These are phyloP conservation scores for Elachura formosa DNA, from an alignment of 2,113 vertebrate species.

Conservation along the genomic window DNA sequence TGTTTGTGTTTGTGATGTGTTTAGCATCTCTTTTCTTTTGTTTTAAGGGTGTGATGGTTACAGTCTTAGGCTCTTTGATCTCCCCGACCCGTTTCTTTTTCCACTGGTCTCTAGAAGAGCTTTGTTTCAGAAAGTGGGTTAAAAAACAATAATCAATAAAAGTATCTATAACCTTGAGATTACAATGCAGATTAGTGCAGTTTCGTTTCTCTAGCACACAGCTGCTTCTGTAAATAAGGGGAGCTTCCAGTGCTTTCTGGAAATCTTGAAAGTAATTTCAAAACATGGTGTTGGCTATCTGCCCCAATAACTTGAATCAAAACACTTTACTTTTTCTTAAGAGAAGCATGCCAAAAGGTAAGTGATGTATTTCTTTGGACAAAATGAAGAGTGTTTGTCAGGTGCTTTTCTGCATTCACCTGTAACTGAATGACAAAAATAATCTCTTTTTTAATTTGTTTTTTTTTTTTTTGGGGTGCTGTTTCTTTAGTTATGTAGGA, in stretches of 20 bases:
- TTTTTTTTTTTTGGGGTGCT: not conserved
- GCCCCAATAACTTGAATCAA: not conserved
- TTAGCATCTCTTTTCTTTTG: not conserved
- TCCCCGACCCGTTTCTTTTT: not conserved
- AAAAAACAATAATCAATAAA: not conserved
- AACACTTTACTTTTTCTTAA: not conserved
- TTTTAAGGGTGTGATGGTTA: not conserved
- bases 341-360: not conserved
- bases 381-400: not conserved
- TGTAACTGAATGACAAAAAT: not conserved
- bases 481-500: not conserved
- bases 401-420: not conserved
- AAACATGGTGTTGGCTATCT: not conserved
- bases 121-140: not conserved
- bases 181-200: not conserved
- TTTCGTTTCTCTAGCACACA: not conserved
- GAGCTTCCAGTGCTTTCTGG: slow-evolving; percentile 1
- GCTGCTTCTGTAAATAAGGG: not conserved
- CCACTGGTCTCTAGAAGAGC: not conserved
- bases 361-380: not conserved
- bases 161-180: not conserved
- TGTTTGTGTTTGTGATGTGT: too few species aligned
- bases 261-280: not conserved
- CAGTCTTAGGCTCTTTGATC: not conserved
- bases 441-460: not conserved